phyloP scores from a whole-genome alignment of 2,113 vertebrate genomes.

The Drymodes brunneopygia region DNA sequence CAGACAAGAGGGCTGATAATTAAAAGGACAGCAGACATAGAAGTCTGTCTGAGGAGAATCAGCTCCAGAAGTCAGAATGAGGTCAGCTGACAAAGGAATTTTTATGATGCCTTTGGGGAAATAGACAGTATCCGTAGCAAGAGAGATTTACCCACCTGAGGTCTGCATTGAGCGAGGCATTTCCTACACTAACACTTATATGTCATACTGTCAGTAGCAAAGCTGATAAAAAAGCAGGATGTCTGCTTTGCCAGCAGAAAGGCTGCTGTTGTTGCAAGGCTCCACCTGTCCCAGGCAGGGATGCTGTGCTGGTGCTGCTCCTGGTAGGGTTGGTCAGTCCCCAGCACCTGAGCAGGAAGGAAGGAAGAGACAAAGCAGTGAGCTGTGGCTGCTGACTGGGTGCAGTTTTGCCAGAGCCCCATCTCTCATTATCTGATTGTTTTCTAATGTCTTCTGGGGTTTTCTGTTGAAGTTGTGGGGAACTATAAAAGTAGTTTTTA shows the following conservation, averaged over 20 bases:
- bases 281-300: neutral
- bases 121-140: fast-evolving
- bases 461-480: neutral
- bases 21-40: neutral
- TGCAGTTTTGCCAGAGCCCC: neutral
- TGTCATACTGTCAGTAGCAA: neutral
- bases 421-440: neutral
- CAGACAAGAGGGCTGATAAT: neutral
- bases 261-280: neutral
- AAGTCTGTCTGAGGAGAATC: neutral
- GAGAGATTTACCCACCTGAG: neutral
- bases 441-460: neutral
- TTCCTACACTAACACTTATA: fast-evolving
- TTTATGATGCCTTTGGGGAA: neutral
- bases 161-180: neutral
- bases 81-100: neutral
- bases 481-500: neutral
- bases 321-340: too few relatives aligned
- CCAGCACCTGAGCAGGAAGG: neutral
- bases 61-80: neutral
- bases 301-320: neutral
- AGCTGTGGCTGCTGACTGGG: neutral
- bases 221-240: neutral
- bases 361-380: neutral
- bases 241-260: neutral